Percentiles rank a stretch among this genome's conserved stretches.
Evolutionary conservation across 2,888 invertebrate genomes (phyloP).

Genomic region (Cremastinae sp.): DNA sequence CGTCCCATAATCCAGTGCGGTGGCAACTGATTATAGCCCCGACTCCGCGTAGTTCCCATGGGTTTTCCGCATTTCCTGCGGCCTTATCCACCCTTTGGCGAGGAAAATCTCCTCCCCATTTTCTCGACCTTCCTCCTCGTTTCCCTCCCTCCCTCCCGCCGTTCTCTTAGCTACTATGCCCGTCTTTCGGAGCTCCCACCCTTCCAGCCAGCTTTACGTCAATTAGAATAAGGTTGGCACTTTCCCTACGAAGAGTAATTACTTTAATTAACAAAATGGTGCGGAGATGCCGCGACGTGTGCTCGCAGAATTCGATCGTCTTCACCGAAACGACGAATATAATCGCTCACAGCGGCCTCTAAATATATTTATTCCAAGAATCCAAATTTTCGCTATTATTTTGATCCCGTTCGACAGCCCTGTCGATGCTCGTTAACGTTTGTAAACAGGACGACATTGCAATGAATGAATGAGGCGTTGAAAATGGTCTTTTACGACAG

Average conservation of each 20-base stretch:
- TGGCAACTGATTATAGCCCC: slow-evolving; percentile 80
- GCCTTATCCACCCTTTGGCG: slow-evolving; percentile 74
- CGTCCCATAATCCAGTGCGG: slow-evolving; percentile 80
- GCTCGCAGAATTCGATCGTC: slow-evolving; percentile 27
- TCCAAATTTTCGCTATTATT: not conserved
- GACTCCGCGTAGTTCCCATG: slow-evolving; percentile 58
- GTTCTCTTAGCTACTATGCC: slow-evolving; percentile 56
- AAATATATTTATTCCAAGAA: too few species aligned
- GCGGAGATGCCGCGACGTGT: slow-evolving; percentile 49
- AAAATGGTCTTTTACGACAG: too few species aligned
- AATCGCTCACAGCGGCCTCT: not conserved
- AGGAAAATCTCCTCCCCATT: slow-evolving; percentile 54
- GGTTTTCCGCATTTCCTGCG: slow-evolving; percentile 63
- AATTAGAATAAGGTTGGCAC: slow-evolving; percentile 82
- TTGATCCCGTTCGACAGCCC: not conserved
- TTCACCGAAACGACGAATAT: slow-evolving; percentile 48
- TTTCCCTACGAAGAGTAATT: slow-evolving; percentile 82
- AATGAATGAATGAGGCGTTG: too few species aligned
- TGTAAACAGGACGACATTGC: too few species aligned
- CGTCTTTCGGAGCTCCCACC: slow-evolving; percentile 59
- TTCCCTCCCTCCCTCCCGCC: slow-evolving; percentile 24
- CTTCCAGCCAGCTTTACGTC: slow-evolving; percentile 80
- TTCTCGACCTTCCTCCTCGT: slow-evolving; percentile 43
- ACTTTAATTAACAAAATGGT: slow-evolving; percentile 82
- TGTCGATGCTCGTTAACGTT: too few species aligned